phyloP scores from a whole-genome alignment of 1,140 invertebrate genomes.

The Phymastichus coffea region DNA sequence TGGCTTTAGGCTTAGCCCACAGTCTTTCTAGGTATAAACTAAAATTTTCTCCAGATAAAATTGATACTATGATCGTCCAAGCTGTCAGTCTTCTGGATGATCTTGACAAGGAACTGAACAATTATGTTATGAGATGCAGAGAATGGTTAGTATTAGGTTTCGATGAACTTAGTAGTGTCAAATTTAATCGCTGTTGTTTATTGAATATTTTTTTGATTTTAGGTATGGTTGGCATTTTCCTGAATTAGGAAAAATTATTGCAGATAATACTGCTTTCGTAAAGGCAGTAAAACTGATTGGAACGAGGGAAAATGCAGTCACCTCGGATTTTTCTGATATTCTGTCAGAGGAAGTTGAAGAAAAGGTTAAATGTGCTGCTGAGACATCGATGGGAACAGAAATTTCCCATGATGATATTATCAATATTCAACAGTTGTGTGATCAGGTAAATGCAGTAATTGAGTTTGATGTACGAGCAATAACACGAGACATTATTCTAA shows the following conservation, averaged over 20 bases:
- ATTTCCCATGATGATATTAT: conserved; percentile 94
- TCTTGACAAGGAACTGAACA: conserved; percentile 98
- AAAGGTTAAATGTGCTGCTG: conserved; percentile 93
- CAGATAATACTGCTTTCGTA: conserved; percentile 90
- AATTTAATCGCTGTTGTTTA: background rate
- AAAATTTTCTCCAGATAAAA: conserved; percentile 99
- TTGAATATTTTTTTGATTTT: background rate
- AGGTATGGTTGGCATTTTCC: conserved; percentile 97
- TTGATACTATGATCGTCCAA: conserved; percentile 99
- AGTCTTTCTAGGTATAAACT: conserved; percentile 95
- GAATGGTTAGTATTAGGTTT: conserved; percentile 75
- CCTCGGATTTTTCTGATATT: conserved; percentile 87
- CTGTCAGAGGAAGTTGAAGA: conserved; percentile 89
- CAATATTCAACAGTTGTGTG: conserved; percentile 89
- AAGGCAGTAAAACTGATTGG: conserved; percentile 89
- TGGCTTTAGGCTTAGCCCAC: conserved; percentile 96
- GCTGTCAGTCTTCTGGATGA: conserved; percentile 95
- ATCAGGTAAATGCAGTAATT: conserved; percentile 75
- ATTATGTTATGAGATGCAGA: conserved; percentile 94
- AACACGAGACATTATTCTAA: background rate
- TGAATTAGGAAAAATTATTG: conserved; percentile 94
- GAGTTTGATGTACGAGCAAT: too few species aligned
- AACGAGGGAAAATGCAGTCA: conserved; percentile 80
- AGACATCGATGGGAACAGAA: conserved; percentile 99
- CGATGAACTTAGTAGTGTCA: too few species aligned